Percentiles rank a stretch among this genome's conserved stretches.
phyloP scores from a whole-genome alignment of 2,888 invertebrate genomes.

The Eupeodes luniger region DNA sequence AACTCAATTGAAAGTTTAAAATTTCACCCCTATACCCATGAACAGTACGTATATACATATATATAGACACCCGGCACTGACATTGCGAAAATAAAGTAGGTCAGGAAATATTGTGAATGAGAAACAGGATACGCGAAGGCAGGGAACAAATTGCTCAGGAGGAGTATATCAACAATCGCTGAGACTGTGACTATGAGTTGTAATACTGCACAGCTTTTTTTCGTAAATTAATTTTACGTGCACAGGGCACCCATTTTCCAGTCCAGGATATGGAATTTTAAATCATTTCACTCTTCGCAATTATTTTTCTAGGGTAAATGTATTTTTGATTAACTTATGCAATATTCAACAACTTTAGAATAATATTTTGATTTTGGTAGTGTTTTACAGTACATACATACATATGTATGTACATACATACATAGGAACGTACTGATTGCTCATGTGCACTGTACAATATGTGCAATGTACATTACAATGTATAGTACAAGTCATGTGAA shows the following conservation, averaged over 20 bases:
- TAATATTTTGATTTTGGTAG: slow-evolving; percentile 29
- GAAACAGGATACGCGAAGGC: background rate
- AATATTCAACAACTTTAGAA: slow-evolving; percentile 3
- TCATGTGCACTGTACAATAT: background rate
- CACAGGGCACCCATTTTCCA: slow-evolving; percentile 4
- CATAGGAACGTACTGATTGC: background rate
- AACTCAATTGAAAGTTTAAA: no score
- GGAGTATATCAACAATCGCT: background rate
- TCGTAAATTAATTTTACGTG: slow-evolving; percentile 29
- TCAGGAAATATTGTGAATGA: background rate
- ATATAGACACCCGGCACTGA: no score
- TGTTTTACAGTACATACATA: background rate
- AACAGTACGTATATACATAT: background rate
- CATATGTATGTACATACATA: background rate
- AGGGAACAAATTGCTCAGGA: background rate
- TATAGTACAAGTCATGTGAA: background rate
- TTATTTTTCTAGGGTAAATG: slow-evolving; percentile 3
- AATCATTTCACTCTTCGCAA: slow-evolving; percentile 26
- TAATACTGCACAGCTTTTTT: background rate
- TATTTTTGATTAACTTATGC: slow-evolving; percentile 21
- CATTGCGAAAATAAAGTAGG: background rate
- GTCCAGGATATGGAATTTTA: slow-evolving; percentile 48
- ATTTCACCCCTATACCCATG: background rate
- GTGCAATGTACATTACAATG: no score
- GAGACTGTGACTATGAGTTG: background rate